These are phyloP conservation scores for Heteropelma amictum DNA, from an alignment of 2,888 invertebrate genomes.

Conservation along the genomic window DNA sequence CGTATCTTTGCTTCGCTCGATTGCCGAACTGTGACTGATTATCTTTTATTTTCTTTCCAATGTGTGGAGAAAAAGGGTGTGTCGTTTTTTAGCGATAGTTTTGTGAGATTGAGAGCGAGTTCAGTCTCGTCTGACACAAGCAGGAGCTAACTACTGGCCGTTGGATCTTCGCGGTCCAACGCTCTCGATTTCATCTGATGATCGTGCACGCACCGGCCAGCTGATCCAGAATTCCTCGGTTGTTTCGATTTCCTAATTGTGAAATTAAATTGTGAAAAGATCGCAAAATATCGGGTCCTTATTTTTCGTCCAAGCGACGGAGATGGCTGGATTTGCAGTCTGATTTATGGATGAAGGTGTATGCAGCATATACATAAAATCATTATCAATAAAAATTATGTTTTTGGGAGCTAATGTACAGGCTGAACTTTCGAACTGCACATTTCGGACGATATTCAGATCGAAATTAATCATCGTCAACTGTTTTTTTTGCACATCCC, in stretches of 20 bases:
- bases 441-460: too few relatives aligned
- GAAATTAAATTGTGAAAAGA: constrained; percentile 56
- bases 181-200: constrained; percentile 15
- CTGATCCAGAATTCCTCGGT: not conserved
- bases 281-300: too few relatives aligned
- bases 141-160: constrained; percentile 35
- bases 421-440: too few relatives aligned
- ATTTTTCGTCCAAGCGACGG: too few relatives aligned
- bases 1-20: constrained; percentile 41
- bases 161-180: constrained; percentile 17
- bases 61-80: constrained; percentile 31
- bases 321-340: not conserved
- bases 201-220: not conserved
- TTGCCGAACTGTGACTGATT: constrained; percentile 60
- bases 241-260: constrained; percentile 36
- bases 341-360: not conserved
- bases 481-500: too few relatives aligned
- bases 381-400: too few relatives aligned
- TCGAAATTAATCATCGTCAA: too few relatives aligned
- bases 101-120: not conserved
- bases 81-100: constrained; percentile 6
- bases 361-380: too few relatives aligned
- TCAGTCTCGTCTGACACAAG: constrained; percentile 32
- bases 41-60: constrained; percentile 53
- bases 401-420: too few relatives aligned